Evolutionary conservation across 2,888 invertebrate genomes (phyloP).

Genomic region (Eledona agricola): DNA sequence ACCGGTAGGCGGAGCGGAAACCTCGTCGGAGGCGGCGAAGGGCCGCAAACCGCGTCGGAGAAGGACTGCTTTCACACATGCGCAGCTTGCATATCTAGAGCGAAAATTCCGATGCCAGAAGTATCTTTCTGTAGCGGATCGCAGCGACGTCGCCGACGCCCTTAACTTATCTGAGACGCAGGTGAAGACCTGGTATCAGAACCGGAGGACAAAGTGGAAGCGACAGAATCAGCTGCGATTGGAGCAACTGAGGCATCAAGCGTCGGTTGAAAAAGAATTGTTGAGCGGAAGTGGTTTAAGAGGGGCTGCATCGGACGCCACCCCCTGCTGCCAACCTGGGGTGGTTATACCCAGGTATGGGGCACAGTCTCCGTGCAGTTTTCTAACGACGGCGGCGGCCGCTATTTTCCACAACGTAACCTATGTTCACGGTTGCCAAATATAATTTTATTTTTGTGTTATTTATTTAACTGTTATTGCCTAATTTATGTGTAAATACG

Average conservation of each 20-base stretch:
- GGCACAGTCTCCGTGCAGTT: constrained; percentile 66
- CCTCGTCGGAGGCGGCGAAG: constrained; percentile 57
- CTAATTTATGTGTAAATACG: too few species aligned
- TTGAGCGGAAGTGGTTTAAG: constrained; percentile 57
- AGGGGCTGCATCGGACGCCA: constrained; percentile 44
- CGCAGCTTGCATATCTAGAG: constrained; percentile 90
- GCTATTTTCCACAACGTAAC: constrained; percentile 79
- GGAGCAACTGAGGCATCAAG: constrained; percentile 87
- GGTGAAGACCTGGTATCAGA: constrained; percentile 96
- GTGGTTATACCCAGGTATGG: constrained; percentile 53
- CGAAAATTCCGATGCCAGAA: constrained; percentile 93
- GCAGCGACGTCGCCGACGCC: constrained; percentile 92
- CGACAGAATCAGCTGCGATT: constrained; percentile 86
- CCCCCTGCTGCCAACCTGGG: constrained; percentile 58
- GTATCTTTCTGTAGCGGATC: constrained; percentile 91
- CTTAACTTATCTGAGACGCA: constrained; percentile 91
- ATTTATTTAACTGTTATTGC: too few species aligned
- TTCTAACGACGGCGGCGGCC: constrained; percentile 75
- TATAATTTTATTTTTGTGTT: constrained; percentile 61
- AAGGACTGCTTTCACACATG: constrained; percentile 92
- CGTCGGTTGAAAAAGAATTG: constrained; percentile 77
- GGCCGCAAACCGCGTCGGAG: constrained; percentile 84
- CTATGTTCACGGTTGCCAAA: constrained; percentile 76
- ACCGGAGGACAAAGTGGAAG: constrained; percentile 89
- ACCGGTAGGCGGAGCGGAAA: constrained; percentile 43